Evolutionary conservation across 1,140 invertebrate species (phyloP), one percentile per base, ranked within the genome.

Genomic region (Chlorops oryzae): DNA sequence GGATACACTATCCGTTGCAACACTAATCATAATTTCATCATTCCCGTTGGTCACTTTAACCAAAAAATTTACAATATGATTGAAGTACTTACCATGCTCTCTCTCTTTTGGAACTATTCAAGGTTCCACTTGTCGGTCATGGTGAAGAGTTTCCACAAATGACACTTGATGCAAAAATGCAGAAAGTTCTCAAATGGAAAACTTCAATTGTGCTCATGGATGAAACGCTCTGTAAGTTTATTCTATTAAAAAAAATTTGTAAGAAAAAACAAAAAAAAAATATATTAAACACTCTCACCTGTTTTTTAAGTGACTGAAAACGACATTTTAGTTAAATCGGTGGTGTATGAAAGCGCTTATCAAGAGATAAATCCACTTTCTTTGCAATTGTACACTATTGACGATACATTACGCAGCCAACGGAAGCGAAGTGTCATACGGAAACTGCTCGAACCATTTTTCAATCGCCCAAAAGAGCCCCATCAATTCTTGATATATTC

Each of bases 141-240:
- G 82, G 85, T 3, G 75, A 82, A 39, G 88, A 89, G 70, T 62
- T 89, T 32, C 78, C 86, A 0, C 88, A 90, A 74, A 71, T 90
- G 5, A 63, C 89, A 10, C 71, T 87, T 0, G 88, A 90, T 69
- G 69, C 88, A 13, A 77, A 84, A 51, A 79, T 78, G 4, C 72
- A 70, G 5, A 72, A 77, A 35, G 72, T 77, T 12, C 73, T 88
- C 15, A 72, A 78, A 38, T 90, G 86, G 86, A 84, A 80, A 51
- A 80, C 80, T 13, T 76, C 81, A 7, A 77, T 82, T 38, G 70
- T 89, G 22, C 69, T 90, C 22, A 80, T 86, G 57, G 87, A 90
- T 58, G 75, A 82, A 54, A 80, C 77, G 0, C 76, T 86, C 47
- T 79, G 87, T 89, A 74, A 74, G 74, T 77, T 45, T 73, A 75